Percentiles rank a stretch among this genome's conserved stretches.
phyloP scores from a whole-genome alignment of 1,140 invertebrate species.

The Neelides sp. region DNA sequence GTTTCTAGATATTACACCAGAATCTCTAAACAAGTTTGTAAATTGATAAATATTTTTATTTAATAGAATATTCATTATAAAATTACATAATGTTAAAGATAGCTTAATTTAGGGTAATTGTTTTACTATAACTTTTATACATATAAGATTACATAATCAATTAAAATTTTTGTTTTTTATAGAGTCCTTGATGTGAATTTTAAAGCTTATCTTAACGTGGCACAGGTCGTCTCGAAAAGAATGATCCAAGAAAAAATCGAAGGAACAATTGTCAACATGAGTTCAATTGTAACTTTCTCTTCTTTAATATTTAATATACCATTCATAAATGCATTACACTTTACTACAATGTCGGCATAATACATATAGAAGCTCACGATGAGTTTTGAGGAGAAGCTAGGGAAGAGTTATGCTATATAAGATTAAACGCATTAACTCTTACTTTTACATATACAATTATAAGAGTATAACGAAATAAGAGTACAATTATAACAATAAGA shows the following conservation, averaged over 20 bases:
- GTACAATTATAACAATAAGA: no score
- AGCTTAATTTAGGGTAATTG: background rate
- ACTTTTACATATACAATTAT: no score
- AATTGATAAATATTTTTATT: background rate
- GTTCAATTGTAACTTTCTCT: conserved; percentile 56
- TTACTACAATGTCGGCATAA: no score
- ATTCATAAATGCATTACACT: no score
- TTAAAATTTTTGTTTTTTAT: conserved; percentile 35
- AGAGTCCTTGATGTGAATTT: conserved; percentile 66
- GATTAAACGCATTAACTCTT: no score
- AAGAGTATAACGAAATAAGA: no score
- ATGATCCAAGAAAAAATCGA: conserved; percentile 56
- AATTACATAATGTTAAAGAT: no score
- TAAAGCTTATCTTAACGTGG: conserved; percentile 67
- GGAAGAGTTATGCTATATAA: no score
- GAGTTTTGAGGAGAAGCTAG: no score
- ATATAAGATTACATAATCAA: background rate
- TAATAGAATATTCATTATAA: no score
- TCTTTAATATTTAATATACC: no score
- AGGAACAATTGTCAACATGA: conserved; percentile 77
- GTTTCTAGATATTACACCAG: conserved; percentile 50
- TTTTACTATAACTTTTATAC: background rate
- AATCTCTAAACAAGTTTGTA: conserved; percentile 56
- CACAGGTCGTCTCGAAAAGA: conserved; percentile 56
- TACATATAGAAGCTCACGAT: no score